phyloP scores from a whole-genome alignment of 2,113 vertebrate genomes.

The Otus sunia region DNA sequence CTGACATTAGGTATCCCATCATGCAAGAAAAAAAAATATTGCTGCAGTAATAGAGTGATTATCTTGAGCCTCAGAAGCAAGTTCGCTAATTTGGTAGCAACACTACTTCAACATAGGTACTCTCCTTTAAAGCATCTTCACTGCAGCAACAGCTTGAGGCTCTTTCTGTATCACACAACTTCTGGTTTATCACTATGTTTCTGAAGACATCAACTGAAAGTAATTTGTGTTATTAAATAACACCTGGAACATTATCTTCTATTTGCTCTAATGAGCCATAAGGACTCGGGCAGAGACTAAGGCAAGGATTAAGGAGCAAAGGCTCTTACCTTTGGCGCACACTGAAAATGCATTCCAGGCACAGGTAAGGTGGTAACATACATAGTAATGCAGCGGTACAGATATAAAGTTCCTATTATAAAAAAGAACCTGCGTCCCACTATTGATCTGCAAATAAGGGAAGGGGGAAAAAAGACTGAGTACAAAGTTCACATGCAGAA shows the following conservation, averaged over 20 bases:
- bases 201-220: background rate
- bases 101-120: background rate
- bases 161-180: background rate
- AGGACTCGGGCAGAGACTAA: background rate
- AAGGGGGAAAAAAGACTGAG: background rate
- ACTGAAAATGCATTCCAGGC: slow-evolving; percentile 94
- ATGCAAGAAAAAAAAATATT: background rate
- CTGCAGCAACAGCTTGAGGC: background rate
- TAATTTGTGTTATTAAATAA: background rate
- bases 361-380: slow-evolving; percentile 96
- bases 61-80: background rate
- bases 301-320: background rate
- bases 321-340: slow-evolving; percentile 89
- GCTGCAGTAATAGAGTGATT: background rate
- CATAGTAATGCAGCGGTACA: slow-evolving; percentile 97
- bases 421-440: slow-evolving; percentile 93
- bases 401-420: slow-evolving; percentile 92
- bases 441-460: slow-evolving; percentile 83
- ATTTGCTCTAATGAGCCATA: background rate
- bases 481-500: background rate
- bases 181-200: background rate
- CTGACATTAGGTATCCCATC: background rate
- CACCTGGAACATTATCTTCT: background rate
- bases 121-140: background rate
- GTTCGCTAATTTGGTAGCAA: background rate